A percentile compares a stretch with the other conserved stretches of the same genome.
Conservation (phyloP, 2,888 invertebrate genomes). For the Ceratothoa steindachneri region DNA sequence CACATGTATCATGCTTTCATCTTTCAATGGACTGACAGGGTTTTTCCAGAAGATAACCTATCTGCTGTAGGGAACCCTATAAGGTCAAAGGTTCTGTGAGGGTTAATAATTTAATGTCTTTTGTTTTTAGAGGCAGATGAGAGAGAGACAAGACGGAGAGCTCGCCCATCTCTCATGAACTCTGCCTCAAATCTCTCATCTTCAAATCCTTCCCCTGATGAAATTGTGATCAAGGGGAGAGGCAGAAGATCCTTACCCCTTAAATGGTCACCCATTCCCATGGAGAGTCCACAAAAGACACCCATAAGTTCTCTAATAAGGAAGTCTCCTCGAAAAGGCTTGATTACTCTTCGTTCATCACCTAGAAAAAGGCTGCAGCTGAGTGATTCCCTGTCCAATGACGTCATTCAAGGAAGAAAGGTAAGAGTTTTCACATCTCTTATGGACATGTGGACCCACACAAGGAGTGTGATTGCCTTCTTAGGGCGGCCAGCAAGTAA, state of each 20-base stretch:
- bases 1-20: no score
- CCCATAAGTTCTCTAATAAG: conserved; percentile 28
- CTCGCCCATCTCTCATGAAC: background rate
- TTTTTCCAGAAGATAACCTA: no score
- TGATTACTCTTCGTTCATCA: conserved; percentile 30
- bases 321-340: conserved; percentile 27
- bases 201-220: conserved; percentile 35
- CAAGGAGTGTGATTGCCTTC: background rate
- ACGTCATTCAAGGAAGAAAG: conserved; percentile 26
- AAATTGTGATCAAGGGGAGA: conserved; percentile 26
- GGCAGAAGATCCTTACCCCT: conserved; percentile 31
- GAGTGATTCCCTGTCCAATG: conserved; percentile 25
- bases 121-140: no score
- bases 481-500: no score
- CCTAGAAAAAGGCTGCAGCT: conserved; percentile 35
- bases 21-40: no score
- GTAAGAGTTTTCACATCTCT: no score
- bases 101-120: no score
- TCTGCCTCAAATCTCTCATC: conserved; percentile 26
- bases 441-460: background rate
- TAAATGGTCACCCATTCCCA: conserved; percentile 40
- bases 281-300: conserved; percentile 31
- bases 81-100: no score
- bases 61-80: no score
- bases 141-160: no score